Evolutionary conservation across 2,888 invertebrate species (phyloP), one percentile per base, ranked within the genome.

Genomic region (Morpho deidamia): DNA sequence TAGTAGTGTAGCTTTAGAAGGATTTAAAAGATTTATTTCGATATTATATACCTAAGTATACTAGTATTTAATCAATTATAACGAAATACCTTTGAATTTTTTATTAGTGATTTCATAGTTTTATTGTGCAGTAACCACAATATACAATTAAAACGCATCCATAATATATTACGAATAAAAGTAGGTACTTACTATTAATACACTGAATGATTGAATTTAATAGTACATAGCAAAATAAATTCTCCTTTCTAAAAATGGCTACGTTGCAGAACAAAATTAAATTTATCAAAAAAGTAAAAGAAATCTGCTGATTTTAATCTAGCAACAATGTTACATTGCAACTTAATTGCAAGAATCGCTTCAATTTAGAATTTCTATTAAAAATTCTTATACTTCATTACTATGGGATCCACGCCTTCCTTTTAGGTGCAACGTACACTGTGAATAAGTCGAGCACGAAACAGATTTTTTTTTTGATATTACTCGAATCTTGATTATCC

Each of bases 401-500:
- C 49, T 51, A 48, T 56, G 50, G 53, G 54, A 44, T 44, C 51
- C 59, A 64, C 61, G 63, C 58, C 56, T 51, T 45, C 67, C 55
- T 52, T 60, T 56, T 60, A 62, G 42, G 56, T 50, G 11, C 33
- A 42, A 35, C 46, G 60, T 58, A 58, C 59, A 62, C 39, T 37
- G 41, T 8, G 10, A 8, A 23, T 7, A 33, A 1, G 9, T 38
- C 41, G 14, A 37, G 14, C 44, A 34, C 33, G 32, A 7, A 11
- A 38, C 40, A 11, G 23, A 39, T 32, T 32, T 8, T n/a, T 23
- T n/a, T 11, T 8, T 47, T 11, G 11, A 23, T 23, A 37, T 3
- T 23, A 23, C 11, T 38, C 8, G 38, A 39, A 39, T 11, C 46
- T 23, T 38, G 11, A 23, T 47, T 11, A 32, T 23, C 7, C 8